Base-by-base conservation (phyloP, 2,113 vertebrate genomes). In the Mellivora capensis region DNA sequence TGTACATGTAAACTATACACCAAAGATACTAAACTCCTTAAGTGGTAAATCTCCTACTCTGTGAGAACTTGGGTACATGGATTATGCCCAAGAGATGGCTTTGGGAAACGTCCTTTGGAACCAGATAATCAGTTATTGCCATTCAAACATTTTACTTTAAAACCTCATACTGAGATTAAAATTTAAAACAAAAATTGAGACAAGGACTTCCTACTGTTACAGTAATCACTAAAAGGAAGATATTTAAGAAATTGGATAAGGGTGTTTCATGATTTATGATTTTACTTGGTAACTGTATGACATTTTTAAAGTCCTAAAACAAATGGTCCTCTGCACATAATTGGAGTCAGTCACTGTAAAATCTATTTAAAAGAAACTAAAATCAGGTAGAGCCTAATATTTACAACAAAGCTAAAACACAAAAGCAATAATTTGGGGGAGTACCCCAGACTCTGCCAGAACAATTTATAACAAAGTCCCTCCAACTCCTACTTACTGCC, bases 161-260 rank as follows among this genome's bases (percentile, higher is more conserved):
- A 95, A 84, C 29, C 72, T 97, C 96, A 95, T 85, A 94, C 84
- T 87, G 93, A 92, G 80, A 97, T 96, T 97, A 97, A 97, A 97
- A 97, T 97, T 94, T 97, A 94, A 96, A 96, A 96, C 77, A 97
- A 96, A 97, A 97, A 96, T 59, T 96, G 90, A 97, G 91, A 95
- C 74, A 93, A 97, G 42, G 69, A 93, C 84, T 96, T 95, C 96
- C 97, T 94, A 97, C 90, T 95, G 90, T 87, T 96, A 91, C n/a
- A 83, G 87, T 97, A 97, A 97, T 97, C 95, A 96, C 85, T 31
- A 95, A 94, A 94, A 52, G 72, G n/a, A 67, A 96, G 74, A 90
- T 83, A 96, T 96, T 96, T 96, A 95, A 96, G 95, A 96, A 97
- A 97, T 27, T 82, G 71, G 62, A 93, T 96, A 84, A 88, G 85